Percentiles rank a stretch among this genome's conserved stretches.
These are phyloP conservation scores for Agrotis puta DNA, from an alignment of 2,888 invertebrate species.

Conservation along the genomic window DNA sequence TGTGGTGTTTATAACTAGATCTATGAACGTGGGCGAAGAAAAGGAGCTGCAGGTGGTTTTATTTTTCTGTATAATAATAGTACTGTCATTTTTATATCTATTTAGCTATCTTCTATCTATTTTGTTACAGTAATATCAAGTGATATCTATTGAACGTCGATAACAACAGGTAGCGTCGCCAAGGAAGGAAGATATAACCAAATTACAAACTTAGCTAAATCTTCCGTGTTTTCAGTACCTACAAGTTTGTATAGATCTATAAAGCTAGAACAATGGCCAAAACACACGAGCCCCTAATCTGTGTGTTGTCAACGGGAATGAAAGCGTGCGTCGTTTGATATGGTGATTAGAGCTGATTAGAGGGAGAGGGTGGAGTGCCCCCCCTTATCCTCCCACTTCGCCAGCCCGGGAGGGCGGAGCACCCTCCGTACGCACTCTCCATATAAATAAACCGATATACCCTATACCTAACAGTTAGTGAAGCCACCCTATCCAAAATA, in stretches of 20 bases:
- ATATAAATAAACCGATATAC: slow-evolving; percentile 90
- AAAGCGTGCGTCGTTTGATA: slow-evolving; percentile 90
- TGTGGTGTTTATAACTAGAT: too few relatives aligned
- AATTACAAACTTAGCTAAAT: slow-evolving; percentile 4
- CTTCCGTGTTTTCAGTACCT: slow-evolving; percentile 22
- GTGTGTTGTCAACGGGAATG: slow-evolving; percentile 89
- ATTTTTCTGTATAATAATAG: too few relatives aligned
- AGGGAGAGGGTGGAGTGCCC: slow-evolving; percentile 76
- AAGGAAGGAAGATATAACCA: background rate
- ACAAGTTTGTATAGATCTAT: slow-evolving; percentile 46
- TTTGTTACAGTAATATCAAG: background rate
- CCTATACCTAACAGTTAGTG: slow-evolving; percentile 78
- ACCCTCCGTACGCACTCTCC: slow-evolving; percentile 87
- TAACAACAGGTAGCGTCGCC: background rate
- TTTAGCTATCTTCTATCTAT: background rate
- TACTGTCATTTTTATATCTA: too few relatives aligned
- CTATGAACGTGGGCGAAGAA: too few relatives aligned
- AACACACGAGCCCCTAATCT: slow-evolving; percentile 81
- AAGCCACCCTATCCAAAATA: slow-evolving; percentile 75
- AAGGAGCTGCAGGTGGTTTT: too few relatives aligned
- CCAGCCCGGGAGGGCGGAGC: slow-evolving; percentile 71
- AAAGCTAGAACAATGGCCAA: slow-evolving; percentile 68
- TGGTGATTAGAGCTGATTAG: slow-evolving; percentile 91
- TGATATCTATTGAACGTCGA: background rate
- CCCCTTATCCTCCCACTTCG: slow-evolving; percentile 51